Base-by-base conservation (phyloP, 2,113 vertebrate species). In the Excalfactoria chinensis region DNA sequence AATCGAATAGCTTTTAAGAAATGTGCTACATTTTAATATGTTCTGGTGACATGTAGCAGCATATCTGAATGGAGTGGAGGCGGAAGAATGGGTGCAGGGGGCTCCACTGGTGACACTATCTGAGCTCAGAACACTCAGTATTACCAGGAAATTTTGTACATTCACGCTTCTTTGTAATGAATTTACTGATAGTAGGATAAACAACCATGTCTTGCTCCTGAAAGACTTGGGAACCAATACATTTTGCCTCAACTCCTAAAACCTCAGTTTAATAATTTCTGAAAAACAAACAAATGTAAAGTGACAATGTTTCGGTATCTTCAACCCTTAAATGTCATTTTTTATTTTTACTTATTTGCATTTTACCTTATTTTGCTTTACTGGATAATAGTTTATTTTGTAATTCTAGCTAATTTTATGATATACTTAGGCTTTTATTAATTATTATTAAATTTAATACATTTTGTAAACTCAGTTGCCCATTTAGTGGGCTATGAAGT, bases 1-100 rank as follows among this genome's bases (percentile, higher is more conserved):
- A 90, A 76, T 20, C 70, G 51, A 91, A 93, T 23, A 87, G 51
- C 49, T 89, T 93, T 94, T 55, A 88, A 83, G 66, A 87, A 78
- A 84, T 46, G 32, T 73, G 75, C 58, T 68, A 80, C 84, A 73
- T 89, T 93, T 89, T 81, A 77, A 43, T 89, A 49, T 58, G 32
- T 25, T 22, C 60, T 67, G 23, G 58, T 68, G 67, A 83, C 44
- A 66, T n/a, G 34, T 32, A 66, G 55, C 86, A 93, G 40, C 13
- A 4, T 41, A 68, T 81, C 53, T 77, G 56, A 93, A 92, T 64
- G 8, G 32, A 88, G 14, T 20, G 23, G 44, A 73, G 28, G 55
- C 35, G 55, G 59, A 88, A 91, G 37, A 94, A 90, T 8, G 12
- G 21, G 40, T 35, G 28, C 34, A 80, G 22, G 76, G 35, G 16